phyloP scores from a whole-genome alignment of 2,888 invertebrate genomes.

The Tenodera sinensis region DNA sequence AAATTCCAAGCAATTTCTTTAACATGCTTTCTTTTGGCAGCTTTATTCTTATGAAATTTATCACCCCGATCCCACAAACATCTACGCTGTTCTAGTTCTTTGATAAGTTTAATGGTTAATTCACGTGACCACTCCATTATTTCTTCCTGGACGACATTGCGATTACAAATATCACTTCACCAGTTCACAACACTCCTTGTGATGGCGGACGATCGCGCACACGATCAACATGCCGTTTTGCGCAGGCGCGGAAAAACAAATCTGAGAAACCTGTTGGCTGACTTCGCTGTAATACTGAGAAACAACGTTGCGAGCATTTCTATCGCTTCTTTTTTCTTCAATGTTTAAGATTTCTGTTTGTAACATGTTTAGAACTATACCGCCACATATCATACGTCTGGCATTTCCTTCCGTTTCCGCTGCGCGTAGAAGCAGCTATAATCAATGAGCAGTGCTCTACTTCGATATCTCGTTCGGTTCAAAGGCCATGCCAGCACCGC shows the following conservation, averaged over 20 bases:
- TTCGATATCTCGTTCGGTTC: too few relatives aligned
- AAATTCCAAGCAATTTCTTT: not conserved
- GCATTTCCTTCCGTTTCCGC: too few relatives aligned
- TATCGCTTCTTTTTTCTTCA: too few relatives aligned
- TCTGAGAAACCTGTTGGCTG: not conserved
- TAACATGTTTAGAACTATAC: too few relatives aligned
- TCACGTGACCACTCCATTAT: not conserved
- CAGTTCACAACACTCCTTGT: not conserved
- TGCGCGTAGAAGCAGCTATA: too few relatives aligned
- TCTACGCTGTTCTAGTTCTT: not conserved
- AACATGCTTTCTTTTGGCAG: not conserved
- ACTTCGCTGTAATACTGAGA: too few relatives aligned
- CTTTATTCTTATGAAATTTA: not conserved
- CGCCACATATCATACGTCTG: too few relatives aligned
- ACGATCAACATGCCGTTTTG: not conserved
- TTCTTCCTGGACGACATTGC: not conserved
- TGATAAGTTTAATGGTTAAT: not conserved
- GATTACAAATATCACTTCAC: not conserved
- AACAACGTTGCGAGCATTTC: too few relatives aligned
- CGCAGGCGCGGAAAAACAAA: not conserved
- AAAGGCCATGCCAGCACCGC: too few relatives aligned
- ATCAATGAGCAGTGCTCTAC: too few relatives aligned
- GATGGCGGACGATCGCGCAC: not conserved
- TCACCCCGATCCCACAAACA: not conserved
- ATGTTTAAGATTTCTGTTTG: too few relatives aligned